A percentile compares a stretch with the other conserved stretches of the same genome.
Evolutionary conservation across 2,113 vertebrate species (phyloP).

Genomic region (Vidua chalybeata): DNA sequence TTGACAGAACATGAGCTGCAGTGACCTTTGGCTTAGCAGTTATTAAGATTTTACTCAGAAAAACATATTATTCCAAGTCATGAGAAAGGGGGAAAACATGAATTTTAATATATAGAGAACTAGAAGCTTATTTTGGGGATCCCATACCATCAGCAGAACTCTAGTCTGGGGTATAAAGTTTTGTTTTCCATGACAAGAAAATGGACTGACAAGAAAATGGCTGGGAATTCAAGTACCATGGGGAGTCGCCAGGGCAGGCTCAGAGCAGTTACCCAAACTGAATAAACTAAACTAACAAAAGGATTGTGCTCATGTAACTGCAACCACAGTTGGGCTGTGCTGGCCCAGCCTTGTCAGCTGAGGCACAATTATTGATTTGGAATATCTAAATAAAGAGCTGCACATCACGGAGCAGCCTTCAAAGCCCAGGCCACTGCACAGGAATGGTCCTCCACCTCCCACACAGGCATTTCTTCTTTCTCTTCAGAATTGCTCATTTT

Average conservation of each 20-base stretch:
- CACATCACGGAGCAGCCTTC: neutral
- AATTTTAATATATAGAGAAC: neutral
- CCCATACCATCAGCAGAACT: neutral
- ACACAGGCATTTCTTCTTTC: neutral
- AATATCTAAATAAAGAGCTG: constrained; percentile 18
- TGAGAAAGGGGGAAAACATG: rapidly evolving
- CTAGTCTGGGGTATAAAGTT: neutral
- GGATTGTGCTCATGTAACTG: neutral
- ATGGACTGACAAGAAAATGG: neutral
- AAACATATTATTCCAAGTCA: neutral
- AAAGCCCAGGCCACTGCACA: neutral
- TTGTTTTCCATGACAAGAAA: neutral
- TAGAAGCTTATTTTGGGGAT: neutral
- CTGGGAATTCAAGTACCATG: neutral
- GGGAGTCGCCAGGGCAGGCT: neutral
- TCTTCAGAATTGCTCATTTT: neutral
- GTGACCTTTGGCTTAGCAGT: neutral
- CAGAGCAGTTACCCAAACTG: neutral
- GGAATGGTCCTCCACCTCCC: neutral
- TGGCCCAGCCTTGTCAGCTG: neutral
- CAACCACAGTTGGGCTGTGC: neutral
- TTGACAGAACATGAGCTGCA: neutral
- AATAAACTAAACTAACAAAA: neutral
- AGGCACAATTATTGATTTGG: neutral
- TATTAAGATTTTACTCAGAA: neutral